Conservation (phyloP, 2,888 invertebrate species). For the Brachyopa scutellaris region DNA sequence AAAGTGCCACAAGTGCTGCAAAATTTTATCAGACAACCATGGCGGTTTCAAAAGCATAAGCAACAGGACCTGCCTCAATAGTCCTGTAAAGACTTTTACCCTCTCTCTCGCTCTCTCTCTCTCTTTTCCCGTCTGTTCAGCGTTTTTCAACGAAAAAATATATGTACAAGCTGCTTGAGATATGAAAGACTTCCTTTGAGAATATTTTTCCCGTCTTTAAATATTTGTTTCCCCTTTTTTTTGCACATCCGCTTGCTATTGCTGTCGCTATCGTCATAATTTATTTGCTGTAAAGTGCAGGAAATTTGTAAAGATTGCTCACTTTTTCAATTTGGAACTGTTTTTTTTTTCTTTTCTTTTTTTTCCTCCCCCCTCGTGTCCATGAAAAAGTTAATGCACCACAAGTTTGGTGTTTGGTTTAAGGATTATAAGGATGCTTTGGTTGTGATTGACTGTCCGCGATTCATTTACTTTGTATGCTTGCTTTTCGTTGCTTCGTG, state of each 20-base stretch:
- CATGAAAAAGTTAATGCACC: slow-evolving; percentile 13
- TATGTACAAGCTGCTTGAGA: slow-evolving; percentile 33
- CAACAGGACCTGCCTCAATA: slow-evolving; percentile 31
- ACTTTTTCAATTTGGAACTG: slow-evolving; percentile 18
- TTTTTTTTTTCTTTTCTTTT: slow-evolving; percentile 7
- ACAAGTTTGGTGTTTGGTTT: slow-evolving; percentile 48
- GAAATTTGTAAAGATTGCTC: slow-evolving; percentile 60
- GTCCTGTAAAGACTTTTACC: slow-evolving; percentile 13
- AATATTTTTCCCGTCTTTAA: slow-evolving; percentile 32
- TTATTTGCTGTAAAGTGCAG: slow-evolving; percentile 34
- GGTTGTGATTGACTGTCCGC: slow-evolving; percentile 60
- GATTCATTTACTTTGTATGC: slow-evolving; percentile 51
- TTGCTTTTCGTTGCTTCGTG: slow-evolving; percentile 18
- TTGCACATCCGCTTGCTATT: no score
- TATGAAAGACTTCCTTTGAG: slow-evolving; percentile 44
- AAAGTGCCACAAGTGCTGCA: slow-evolving; percentile 18
- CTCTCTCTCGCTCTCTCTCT: not conserved
- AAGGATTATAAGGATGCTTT: slow-evolving; percentile 39
- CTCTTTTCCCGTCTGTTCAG: not conserved
- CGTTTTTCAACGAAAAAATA: slow-evolving; percentile 18
- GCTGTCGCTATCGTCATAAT: slow-evolving; percentile 16
- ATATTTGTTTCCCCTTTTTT: not conserved
- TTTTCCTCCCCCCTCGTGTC: not conserved
- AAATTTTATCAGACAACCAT: slow-evolving; percentile 17
- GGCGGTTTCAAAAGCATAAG: not conserved